phyloP scores from a whole-genome alignment of 1,140 invertebrate genomes.

The Drosophila elegans region DNA sequence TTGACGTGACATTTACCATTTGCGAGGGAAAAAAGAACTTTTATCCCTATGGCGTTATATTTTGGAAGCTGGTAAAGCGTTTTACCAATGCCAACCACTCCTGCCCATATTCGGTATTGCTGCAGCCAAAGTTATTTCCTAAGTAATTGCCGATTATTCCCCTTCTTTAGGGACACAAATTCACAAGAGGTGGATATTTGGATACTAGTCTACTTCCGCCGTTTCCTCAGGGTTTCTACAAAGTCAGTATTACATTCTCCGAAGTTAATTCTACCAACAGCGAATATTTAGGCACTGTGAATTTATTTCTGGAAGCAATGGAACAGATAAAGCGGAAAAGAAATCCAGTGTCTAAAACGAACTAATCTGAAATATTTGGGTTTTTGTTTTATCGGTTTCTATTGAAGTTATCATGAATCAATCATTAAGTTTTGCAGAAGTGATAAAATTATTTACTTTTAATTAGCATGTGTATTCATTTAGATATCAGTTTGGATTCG shows the following conservation, averaged over 20 bases:
- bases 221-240: constrained; percentile 27
- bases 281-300: constrained; percentile 11
- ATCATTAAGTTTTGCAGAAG: too few species aligned
- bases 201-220: constrained; percentile 10
- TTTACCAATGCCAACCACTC: constrained; percentile 46
- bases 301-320: constrained; percentile 30
- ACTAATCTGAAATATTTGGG: too few species aligned
- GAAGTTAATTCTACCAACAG: constrained; percentile 7
- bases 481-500: too few species aligned
- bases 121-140: background rate
- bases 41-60: constrained; percentile 13
- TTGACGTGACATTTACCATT: constrained; percentile 17
- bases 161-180: constrained; percentile 19
- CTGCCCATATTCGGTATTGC: constrained; percentile 31
- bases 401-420: too few species aligned
- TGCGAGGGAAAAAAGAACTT: constrained; percentile 28
- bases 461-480: too few species aligned
- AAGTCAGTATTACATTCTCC: background rate
- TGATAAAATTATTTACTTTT: too few species aligned
- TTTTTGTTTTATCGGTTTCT: too few species aligned
- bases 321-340: constrained; percentile 6
- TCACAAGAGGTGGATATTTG: background rate
- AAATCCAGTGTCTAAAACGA: background rate
- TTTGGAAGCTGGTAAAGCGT: constrained; percentile 1
- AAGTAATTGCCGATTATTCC: background rate